Base-by-base conservation (phyloP, 2,888 invertebrate genomes). In the Morpho helenor region DNA sequence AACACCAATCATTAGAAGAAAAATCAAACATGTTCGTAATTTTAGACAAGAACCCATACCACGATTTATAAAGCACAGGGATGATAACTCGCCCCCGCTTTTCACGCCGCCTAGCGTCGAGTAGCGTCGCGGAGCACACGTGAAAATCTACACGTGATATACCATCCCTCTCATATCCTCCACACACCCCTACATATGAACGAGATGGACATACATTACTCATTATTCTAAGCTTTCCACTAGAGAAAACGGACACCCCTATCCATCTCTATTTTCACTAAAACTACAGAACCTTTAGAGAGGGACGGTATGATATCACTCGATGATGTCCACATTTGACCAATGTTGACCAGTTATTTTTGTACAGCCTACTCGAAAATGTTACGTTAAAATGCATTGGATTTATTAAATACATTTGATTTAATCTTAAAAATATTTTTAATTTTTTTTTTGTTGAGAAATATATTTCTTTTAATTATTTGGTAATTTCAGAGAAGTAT, bases 21-120 rank as follows among this genome's bases (percentile, higher is more conserved):
- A 31, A 31, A 31, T 31, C 31, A 31, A 31, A 31, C 4, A 31
- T 5, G 3, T 31, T 31, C 3, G 31, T 5, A 5, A 31, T 31
- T 31, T 31, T 31, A 31, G 31, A 31, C 31, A 31, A 31, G 31
- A 31, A 31, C 31, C 16, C 31, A 31, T 31, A 31, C 31, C 3
- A 31, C 5, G 31, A 31, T 44, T 9, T 16, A 61, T 51, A 49
- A 64, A 47, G 57, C 66, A 56, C 48, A 40, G 54, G 51, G 54
- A 65, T 61, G 64, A 64, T 57, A 52, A 50, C 52, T 51, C 59
- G 57, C 56, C 54, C 59, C 59, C 65, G 64, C 64, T 66, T 67
- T 68, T 74, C 76, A 70, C 87, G 89, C 89, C 87, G 77, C 78
- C 90, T 88, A 80, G 82, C 78, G 90, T 75, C 76, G 87, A 88